Evolutionary conservation across 2,888 invertebrate species (phyloP).

Genomic region (Rhingia campestris): DNA sequence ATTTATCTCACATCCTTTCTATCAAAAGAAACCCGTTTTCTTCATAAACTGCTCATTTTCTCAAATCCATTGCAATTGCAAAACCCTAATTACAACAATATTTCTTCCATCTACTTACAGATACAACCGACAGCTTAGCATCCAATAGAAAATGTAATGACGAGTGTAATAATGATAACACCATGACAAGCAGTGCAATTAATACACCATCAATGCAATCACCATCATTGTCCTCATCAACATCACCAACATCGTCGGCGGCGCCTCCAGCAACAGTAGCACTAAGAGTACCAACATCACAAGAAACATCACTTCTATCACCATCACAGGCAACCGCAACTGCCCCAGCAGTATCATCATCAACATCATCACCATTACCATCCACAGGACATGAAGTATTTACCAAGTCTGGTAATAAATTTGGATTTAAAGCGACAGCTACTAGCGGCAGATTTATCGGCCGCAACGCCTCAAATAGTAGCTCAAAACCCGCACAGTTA

Average conservation of each 20-base stretch:
- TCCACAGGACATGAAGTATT: conserved; percentile 69
- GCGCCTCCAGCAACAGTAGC: conserved; percentile 39
- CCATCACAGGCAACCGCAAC: conserved; percentile 67
- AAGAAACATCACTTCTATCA: conserved; percentile 56
- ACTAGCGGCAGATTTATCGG: conserved; percentile 72
- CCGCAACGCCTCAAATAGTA: conserved; percentile 69
- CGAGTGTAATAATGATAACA: conserved; percentile 71
- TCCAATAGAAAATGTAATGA: conserved; percentile 70
- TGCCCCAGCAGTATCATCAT: conserved; percentile 44
- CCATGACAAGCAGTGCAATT: conserved; percentile 73
- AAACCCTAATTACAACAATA: conserved; percentile 49
- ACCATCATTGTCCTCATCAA: conserved; percentile 68
- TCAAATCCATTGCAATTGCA: conserved; percentile 7
- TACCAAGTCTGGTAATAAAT: conserved; percentile 65
- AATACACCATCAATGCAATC: conserved; percentile 72
- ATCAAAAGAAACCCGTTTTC: not conserved
- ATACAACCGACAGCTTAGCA: conserved; percentile 43
- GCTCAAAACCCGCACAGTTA: conserved; percentile 24
- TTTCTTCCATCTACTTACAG: conserved; percentile 66
- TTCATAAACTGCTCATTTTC: not conserved
- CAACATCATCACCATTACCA: conserved; percentile 33
- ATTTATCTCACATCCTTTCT: not conserved
- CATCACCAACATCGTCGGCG: conserved; percentile 50
- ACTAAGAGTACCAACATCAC: conserved; percentile 60
- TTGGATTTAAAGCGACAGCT: conserved; percentile 77